phyloP scores from a whole-genome alignment of 2,113 vertebrate genomes.

The Arizona elegans region DNA sequence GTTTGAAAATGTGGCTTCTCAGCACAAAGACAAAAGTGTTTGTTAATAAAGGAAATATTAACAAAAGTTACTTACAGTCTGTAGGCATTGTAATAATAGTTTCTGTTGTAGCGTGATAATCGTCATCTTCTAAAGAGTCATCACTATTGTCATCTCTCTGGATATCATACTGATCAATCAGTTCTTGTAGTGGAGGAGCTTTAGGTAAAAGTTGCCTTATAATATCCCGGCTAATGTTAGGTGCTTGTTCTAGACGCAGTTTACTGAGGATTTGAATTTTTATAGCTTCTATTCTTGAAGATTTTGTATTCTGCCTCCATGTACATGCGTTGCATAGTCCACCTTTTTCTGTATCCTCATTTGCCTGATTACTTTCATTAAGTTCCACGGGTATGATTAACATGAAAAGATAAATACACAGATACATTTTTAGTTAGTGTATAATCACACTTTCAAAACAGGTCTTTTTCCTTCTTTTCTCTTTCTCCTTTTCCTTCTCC shows the following conservation, averaged over 20 bases:
- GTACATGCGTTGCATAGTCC: constrained; percentile 89
- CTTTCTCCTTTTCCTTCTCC: constrained; percentile 35
- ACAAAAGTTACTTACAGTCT: constrained; percentile 82
- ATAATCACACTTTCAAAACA: constrained; percentile 76
- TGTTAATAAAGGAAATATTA: constrained; percentile 44
- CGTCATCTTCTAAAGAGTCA: constrained; percentile 87
- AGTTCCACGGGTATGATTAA: constrained; percentile 80
- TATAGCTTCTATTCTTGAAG: constrained; percentile 92
- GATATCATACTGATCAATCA: constrained; percentile 97
- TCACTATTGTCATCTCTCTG: constrained; percentile 91
- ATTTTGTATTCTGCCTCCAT: constrained; percentile 92
- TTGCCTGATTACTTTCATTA: constrained; percentile 77
- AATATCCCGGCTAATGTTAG: constrained; percentile 94
- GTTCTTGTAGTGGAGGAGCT: constrained; percentile 92
- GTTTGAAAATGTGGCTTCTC: constrained; percentile 69
- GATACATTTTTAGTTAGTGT: constrained; percentile 73
- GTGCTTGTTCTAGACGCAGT: constrained; percentile 93
- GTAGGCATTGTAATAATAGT: constrained; percentile 93
- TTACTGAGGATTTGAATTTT: constrained; percentile 98
- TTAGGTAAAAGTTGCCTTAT: constrained; percentile 93
- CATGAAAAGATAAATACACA: constrained; percentile 80
- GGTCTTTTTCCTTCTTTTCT: constrained; percentile 45
- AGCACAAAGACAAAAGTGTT: constrained; percentile 58
- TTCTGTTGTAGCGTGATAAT: constrained; percentile 92
- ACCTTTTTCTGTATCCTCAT: constrained; percentile 77